Conservation (phyloP, 2,888 invertebrate species). For the Drosophila prostipennis region DNA sequence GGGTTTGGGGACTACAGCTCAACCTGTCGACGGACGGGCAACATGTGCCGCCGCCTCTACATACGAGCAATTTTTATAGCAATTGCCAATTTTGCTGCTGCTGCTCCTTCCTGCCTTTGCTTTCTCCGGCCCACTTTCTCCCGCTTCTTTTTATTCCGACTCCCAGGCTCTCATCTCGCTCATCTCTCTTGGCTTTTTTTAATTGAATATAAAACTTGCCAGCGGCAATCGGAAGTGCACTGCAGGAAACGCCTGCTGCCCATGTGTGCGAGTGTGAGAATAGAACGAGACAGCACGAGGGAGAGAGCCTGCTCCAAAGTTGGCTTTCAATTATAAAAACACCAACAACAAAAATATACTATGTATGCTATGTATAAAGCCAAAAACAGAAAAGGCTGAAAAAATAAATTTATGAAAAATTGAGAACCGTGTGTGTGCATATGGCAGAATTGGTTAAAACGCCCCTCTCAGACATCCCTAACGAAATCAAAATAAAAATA, state of each 20-base stretch:
- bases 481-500: not conserved
- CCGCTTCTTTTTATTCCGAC: not conserved
- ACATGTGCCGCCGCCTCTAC: slow-evolving; percentile 72
- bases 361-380: not conserved
- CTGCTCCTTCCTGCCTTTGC: slow-evolving; percentile 23
- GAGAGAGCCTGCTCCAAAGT: slow-evolving; percentile 48
- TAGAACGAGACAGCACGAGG: not conserved
- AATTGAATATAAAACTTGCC: slow-evolving; percentile 78
- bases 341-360: slow-evolving; percentile 47
- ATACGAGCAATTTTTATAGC: slow-evolving; percentile 70
- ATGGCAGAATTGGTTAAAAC: slow-evolving; percentile 28
- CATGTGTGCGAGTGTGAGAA: slow-evolving; percentile 45
- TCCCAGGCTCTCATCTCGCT: slow-evolving; percentile 7
- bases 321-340: slow-evolving; percentile 76
- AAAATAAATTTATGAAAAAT: slow-evolving; percentile 52
- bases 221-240: slow-evolving; percentile 74
- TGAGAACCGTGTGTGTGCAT: slow-evolving; percentile 16
- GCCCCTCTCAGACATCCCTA: not conserved
- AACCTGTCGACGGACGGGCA: slow-evolving; percentile 47
- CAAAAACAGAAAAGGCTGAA: slow-evolving; percentile 11
- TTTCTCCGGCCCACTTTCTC: slow-evolving; percentile 37
- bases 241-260: slow-evolving; percentile 73
- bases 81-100: slow-evolving; percentile 66
- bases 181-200: slow-evolving; percentile 44
- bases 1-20: slow-evolving; percentile 15